These are phyloP conservation scores for Molossus alvarezi DNA, from an alignment of 2,797 vertebrate species.

Conservation along the genomic window DNA sequence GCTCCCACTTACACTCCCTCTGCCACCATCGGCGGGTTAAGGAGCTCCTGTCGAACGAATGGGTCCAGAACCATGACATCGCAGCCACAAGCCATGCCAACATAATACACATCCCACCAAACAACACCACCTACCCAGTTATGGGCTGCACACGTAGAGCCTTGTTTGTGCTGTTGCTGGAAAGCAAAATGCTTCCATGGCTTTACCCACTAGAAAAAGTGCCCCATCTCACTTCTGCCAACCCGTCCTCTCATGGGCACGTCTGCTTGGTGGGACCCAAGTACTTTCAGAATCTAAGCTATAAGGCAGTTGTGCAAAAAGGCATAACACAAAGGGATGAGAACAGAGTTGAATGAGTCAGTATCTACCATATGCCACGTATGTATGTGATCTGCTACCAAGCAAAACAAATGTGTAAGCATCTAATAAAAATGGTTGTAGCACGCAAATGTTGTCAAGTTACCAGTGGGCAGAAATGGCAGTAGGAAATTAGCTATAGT, in stretches of 20 bases:
- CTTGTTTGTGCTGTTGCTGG: background rate
- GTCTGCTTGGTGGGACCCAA: background rate
- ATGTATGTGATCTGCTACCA: background rate
- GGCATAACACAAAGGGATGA: background rate
- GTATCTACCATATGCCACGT: background rate
- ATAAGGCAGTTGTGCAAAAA: background rate
- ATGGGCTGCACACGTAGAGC: background rate
- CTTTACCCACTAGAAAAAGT: background rate
- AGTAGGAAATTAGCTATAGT: slow-evolving; percentile 3
- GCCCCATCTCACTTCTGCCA: background rate
- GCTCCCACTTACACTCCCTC: background rate
- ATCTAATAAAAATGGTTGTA: background rate
- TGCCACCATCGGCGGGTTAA: background rate
- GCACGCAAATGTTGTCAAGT: background rate
- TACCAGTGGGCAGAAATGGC: background rate
- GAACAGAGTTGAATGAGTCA: slow-evolving; percentile 21
- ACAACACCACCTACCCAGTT: background rate
- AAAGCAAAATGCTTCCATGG: background rate
- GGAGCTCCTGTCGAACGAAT: background rate
- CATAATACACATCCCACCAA: background rate
- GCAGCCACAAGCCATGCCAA: background rate
- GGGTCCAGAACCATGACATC: background rate
- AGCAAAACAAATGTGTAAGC: slow-evolving; percentile 52
- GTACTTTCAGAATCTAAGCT: background rate
- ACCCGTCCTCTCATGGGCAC: background rate